Conservation (phyloP, 2,888 invertebrate genomes). For the Litoditis marina region DNA sequence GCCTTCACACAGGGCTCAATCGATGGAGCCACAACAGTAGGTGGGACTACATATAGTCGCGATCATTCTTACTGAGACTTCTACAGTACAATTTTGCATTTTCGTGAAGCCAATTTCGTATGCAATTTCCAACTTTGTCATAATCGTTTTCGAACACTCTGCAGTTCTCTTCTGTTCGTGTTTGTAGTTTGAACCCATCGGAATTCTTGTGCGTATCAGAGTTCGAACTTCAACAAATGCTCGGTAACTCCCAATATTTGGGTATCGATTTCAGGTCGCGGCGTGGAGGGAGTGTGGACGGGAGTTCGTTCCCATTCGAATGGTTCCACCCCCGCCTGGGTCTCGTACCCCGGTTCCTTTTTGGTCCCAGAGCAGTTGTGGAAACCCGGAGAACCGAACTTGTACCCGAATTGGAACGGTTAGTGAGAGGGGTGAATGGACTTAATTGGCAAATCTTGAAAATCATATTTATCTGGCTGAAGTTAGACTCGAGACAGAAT, state of each 20-base stretch:
- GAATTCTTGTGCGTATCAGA: not conserved
- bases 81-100: not conserved
- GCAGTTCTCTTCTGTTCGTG: not conserved
- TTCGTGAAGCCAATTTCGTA: not conserved
- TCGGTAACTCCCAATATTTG: not conserved
- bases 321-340: constrained; percentile 31
- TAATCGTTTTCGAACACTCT: not conserved
- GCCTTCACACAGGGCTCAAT: constrained; percentile 23
- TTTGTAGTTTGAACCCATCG: not conserved
- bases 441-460: no score
- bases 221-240: not conserved
- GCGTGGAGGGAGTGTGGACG: constrained; percentile 33
- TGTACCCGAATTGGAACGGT: constrained; percentile 39
- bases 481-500: no score
- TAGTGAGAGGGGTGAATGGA: no score
- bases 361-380: constrained; percentile 29
- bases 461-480: no score
- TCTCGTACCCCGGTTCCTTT: constrained; percentile 34
- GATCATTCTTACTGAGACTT: not conserved
- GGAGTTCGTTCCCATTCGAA: constrained; percentile 34
- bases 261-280: constrained; percentile 8
- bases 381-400: constrained; percentile 38
- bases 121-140: not conserved
- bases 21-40: not conserved
- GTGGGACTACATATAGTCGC: not conserved